These are phyloP conservation scores for Gobiocypris rarus DNA, from an alignment of 2,113 vertebrate species.

Conservation along the genomic window DNA sequence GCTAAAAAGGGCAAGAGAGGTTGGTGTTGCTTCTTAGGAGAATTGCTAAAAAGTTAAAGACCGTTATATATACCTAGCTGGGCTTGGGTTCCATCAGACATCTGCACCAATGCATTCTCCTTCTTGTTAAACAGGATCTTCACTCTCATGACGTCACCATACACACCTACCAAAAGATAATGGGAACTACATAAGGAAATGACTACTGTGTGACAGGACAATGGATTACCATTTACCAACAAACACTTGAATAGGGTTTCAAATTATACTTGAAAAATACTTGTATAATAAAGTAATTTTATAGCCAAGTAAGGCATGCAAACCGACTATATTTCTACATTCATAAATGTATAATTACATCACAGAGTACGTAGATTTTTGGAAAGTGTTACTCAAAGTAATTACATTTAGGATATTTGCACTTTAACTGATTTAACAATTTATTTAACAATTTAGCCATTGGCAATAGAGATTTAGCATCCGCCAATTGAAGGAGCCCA, in stretches of 20 bases:
- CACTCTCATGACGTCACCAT: slow-evolving; percentile 85
- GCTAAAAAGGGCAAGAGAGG: slow-evolving; percentile 69
- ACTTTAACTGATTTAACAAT: not conserved
- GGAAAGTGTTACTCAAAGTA: too few relatives aligned
- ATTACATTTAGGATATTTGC: not conserved
- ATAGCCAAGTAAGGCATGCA: not conserved
- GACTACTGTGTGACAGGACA: not conserved
- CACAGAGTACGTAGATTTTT: not conserved
- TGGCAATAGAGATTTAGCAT: not conserved
- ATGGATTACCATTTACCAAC: too few relatives aligned
- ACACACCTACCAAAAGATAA: slow-evolving; percentile 70
- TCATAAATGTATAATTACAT: not conserved
- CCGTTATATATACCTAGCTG: slow-evolving; percentile 84
- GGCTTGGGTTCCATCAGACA: slow-evolving; percentile 95
- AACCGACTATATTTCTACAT: slow-evolving; percentile 1
- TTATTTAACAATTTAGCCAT: not conserved
- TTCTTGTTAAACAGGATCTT: slow-evolving; percentile 99
- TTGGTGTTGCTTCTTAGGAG: not conserved
- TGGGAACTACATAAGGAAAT: not conserved
- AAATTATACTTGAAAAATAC: too few relatives aligned
- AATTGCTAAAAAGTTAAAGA: not conserved
- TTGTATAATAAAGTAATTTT: too few relatives aligned
- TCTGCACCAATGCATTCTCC: slow-evolving; percentile 95
- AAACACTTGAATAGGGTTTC: too few relatives aligned
- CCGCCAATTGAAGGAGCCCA: not conserved